phyloP scores from a whole-genome alignment of 2,113 vertebrate species.

The Leptobrachium ailaonicum region DNA sequence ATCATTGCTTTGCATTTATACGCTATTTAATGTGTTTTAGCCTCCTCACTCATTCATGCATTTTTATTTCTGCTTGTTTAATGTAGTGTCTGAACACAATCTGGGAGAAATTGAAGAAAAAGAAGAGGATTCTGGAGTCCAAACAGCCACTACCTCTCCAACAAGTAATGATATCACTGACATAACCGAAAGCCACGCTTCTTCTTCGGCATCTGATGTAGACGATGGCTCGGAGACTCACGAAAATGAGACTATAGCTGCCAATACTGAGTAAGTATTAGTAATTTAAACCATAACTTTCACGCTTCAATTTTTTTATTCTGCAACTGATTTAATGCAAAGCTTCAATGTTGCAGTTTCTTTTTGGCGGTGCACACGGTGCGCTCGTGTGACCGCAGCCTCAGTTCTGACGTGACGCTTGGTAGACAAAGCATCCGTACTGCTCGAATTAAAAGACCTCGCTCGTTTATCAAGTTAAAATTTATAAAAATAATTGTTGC shows the following conservation, averaged over 20 bases:
- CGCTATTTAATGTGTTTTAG: no score
- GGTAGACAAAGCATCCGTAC: no score
- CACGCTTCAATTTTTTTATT: no score
- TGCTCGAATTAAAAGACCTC: no score
- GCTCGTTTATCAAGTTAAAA: no score
- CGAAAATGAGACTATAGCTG: conserved; percentile 60
- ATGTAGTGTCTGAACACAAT: conserved; percentile 59
- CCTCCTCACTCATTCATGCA: background rate
- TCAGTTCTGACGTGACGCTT: no score
- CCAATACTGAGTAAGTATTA: conserved; percentile 71
- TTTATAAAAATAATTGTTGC: no score
- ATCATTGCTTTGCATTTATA: background rate
- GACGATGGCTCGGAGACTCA: conserved; percentile 56
- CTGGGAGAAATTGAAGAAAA: conserved; percentile 86
- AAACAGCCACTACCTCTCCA: conserved; percentile 55
- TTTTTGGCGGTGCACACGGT: no score
- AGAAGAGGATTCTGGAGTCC: conserved; percentile 65
- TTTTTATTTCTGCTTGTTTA: background rate
- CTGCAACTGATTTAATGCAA: no score
- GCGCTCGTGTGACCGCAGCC: no score
- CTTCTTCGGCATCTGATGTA: conserved; percentile 53
- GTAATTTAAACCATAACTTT: no score
- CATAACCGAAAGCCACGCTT: conserved; percentile 50
- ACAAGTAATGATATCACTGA: background rate
- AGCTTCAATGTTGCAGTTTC: no score